These are phyloP conservation scores for Apodemus speciosus DNA, from an alignment of 2,113 vertebrate species.

Conservation along the genomic window DNA sequence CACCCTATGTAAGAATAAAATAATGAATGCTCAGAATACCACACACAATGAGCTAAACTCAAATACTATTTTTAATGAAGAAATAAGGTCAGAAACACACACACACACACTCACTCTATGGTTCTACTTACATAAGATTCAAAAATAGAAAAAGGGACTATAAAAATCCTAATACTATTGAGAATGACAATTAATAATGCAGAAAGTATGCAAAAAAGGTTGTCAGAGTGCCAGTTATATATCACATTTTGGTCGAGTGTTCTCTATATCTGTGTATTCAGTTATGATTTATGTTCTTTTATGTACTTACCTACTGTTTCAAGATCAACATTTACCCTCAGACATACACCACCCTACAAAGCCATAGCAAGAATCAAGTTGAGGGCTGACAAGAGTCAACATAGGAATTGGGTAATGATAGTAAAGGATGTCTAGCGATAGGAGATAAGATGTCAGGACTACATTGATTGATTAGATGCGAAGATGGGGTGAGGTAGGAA, in stretches of 20 bases:
- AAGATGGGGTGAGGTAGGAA: neutral
- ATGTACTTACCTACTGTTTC: neutral
- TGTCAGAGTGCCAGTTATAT: neutral
- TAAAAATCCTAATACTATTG: neutral
- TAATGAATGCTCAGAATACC: neutral
- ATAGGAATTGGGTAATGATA: neutral
- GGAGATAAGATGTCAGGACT: neutral
- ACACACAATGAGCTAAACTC: neutral
- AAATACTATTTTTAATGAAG: constrained; percentile 1
- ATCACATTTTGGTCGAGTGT: neutral
- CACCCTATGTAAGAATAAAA: constrained; percentile 4
- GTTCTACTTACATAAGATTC: constrained; percentile 3
- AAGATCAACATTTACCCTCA: neutral
- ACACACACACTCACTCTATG: neutral
- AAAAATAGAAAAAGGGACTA: neutral
- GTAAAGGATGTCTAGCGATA: neutral
- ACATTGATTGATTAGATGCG: neutral
- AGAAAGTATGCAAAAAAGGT: neutral
- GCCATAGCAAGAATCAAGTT: neutral
- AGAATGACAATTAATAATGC: neutral
- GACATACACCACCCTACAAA: neutral
- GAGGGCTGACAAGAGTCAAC: neutral
- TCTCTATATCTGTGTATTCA: neutral
- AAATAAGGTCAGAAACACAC: neutral
- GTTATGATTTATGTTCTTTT: neutral